These are phyloP conservation scores for Myotis planiceps DNA, from an alignment of 2,797 vertebrate species.

Conservation along the genomic window DNA sequence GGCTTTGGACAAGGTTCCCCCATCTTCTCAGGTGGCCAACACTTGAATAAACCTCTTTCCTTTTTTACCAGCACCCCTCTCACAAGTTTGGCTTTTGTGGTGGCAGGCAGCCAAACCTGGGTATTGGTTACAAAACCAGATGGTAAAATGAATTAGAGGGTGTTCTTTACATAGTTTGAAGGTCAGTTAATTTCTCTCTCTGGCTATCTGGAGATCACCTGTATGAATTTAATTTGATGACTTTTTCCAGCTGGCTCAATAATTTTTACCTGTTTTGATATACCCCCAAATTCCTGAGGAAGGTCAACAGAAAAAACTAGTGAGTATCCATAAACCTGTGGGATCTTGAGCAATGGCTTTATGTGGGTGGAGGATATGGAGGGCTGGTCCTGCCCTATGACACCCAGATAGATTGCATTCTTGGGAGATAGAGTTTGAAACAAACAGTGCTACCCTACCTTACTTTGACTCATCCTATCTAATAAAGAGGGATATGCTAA, in stretches of 20 bases:
- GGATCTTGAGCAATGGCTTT: neutral
- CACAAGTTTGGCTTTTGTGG: too few species aligned
- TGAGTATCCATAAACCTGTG: neutral
- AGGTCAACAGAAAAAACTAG: neutral
- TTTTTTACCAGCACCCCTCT: too few species aligned
- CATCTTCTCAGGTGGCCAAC: too few species aligned
- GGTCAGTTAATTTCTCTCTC: slow-evolving; percentile 4
- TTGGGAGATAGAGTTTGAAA: neutral
- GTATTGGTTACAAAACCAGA: neutral
- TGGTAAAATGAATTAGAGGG: neutral
- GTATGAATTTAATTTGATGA: slow-evolving; percentile 77
- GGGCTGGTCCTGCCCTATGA: neutral
- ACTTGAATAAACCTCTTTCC: neutral
- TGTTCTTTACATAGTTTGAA: neutral
- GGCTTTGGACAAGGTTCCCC: too few species aligned
- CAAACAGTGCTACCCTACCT: neutral
- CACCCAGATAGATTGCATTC: rapidly evolving
- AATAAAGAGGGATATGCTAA: too few species aligned
- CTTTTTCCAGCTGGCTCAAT: slow-evolving; percentile 82
- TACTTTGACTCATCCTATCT: neutral
- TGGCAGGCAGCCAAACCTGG: too few species aligned
- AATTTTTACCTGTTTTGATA: slow-evolving; percentile 79
- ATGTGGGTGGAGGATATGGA: neutral
- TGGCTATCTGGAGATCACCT: slow-evolving; percentile 30
- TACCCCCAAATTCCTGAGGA: slow-evolving; percentile 55